Base-by-base conservation (phyloP, 2,888 invertebrate genomes). In the Neuroscelio doddi region DNA sequence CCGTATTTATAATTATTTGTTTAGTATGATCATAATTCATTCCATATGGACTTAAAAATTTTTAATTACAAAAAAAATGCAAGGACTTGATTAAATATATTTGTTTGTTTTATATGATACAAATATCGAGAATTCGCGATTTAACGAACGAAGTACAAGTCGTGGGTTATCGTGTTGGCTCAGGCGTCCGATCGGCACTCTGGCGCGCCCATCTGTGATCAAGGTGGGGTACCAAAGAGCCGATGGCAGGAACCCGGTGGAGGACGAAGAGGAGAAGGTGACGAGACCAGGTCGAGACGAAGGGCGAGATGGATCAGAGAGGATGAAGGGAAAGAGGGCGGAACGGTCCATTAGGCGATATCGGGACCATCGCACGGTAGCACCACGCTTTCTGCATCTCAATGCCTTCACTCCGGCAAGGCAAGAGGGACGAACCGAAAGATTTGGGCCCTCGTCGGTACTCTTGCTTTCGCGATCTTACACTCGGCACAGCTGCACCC, bases 331-430 rank as follows among this genome's bases (percentile, higher is more conserved):
- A 73, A 78, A 76, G 69, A n/a, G 76, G 81, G 81, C 80, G 80
- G 80, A 78, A 80, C 78, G 81, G 82, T 84, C 84, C 84, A 83
- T 83, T 84, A 84, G 82, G 83, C 81, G 81, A 80, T 84, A 84
- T 84, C 84, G 80, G 82, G 82, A 82, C 77, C 82, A 83, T 84
- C 83, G 83, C 83, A 83, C 84, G 82, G 84, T 83, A 84, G 83
- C 84, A 82, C 80, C 81, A 82, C 80, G 81, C 76, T 84, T 79
- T 81, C 83, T 82, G 83, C 83, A 84, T 84, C 82, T 83, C 83
- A 83, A 84, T 82, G 83, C 77, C 71, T 64, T 73, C 64, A 58
- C 62, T 51, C 61, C 30, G 45, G 52, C 64, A 64, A 67, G 50
- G 67, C 56, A 53, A 69, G 71, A 75, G 75, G 75, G 71, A 67